Evolutionary conservation across 2,888 invertebrate genomes (phyloP).

Genomic region (Glyphotaelius pellucidus): DNA sequence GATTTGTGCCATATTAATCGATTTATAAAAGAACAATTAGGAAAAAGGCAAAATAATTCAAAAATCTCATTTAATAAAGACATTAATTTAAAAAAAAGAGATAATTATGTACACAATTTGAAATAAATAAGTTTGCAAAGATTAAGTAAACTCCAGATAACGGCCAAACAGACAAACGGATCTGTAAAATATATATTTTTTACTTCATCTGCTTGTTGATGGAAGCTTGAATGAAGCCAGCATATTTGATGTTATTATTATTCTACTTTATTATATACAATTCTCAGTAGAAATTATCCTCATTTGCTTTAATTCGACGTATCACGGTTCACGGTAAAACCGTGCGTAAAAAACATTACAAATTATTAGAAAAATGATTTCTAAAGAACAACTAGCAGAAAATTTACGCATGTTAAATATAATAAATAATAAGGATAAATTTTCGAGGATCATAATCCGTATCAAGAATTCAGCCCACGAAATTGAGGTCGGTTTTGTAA

Average conservation of each 20-base stretch:
- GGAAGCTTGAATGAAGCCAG: neutral
- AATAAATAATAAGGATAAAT: too few species aligned
- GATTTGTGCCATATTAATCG: neutral
- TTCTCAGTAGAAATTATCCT: neutral
- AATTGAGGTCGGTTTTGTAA: neutral
- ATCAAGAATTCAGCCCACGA: conserved; percentile 59
- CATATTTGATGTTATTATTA: neutral
- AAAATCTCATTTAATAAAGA: neutral
- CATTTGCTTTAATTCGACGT: neutral
- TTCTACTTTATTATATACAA: neutral
- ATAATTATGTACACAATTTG: neutral
- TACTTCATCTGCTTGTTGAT: neutral
- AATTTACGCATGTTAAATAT: neutral
- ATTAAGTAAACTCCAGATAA: neutral
- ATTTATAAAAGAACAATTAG: neutral
- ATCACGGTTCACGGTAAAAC: neutral
- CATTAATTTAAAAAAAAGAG: too few species aligned
- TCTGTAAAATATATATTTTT: neutral
- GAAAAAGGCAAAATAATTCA: neutral
- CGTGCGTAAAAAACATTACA: neutral
- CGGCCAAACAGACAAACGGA: neutral
- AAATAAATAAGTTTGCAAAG: neutral
- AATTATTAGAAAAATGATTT: neutral
- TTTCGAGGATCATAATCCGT: too few species aligned
- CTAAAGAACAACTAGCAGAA: neutral